These are phyloP conservation scores for Vombatus ursinus DNA, from an alignment of 2,113 vertebrate genomes.

Conservation along the genomic window DNA sequence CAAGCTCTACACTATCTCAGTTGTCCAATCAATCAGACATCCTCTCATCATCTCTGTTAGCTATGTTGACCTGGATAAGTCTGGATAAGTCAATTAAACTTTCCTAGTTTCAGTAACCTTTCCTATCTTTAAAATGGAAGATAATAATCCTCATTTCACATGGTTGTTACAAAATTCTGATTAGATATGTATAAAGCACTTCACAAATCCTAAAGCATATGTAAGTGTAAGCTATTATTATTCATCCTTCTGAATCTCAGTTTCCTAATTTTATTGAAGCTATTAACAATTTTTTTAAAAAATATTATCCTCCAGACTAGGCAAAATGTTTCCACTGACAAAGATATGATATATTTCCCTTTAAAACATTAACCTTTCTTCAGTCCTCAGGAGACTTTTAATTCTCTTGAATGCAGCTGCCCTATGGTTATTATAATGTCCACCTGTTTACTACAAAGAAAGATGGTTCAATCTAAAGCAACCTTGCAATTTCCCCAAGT, in stretches of 20 bases:
- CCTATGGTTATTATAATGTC: background rate
- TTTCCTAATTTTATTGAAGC: background rate
- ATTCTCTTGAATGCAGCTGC: background rate
- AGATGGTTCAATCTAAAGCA: background rate
- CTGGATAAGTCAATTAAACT: background rate
- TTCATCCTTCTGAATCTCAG: background rate
- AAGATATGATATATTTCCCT: background rate
- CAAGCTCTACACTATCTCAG: background rate
- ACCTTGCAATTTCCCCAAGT: constrained; percentile 1
- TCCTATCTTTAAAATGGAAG: background rate
- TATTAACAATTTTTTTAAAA: background rate
- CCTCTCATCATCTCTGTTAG: background rate
- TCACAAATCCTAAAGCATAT: background rate
- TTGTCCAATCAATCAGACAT: background rate
- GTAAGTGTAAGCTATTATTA: background rate
- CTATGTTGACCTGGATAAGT: background rate
- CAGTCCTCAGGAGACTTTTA: background rate
- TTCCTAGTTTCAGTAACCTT: background rate
- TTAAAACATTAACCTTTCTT: background rate
- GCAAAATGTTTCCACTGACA: background rate
- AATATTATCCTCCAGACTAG: background rate
- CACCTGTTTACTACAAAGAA: background rate
- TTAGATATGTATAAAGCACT: background rate
- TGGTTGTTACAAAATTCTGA: background rate
- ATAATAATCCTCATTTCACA: background rate